Evolutionary conservation across 2,888 invertebrate genomes (phyloP), one percentile per base, ranked within the genome.

Genomic region (Capitulum mitella): DNA sequence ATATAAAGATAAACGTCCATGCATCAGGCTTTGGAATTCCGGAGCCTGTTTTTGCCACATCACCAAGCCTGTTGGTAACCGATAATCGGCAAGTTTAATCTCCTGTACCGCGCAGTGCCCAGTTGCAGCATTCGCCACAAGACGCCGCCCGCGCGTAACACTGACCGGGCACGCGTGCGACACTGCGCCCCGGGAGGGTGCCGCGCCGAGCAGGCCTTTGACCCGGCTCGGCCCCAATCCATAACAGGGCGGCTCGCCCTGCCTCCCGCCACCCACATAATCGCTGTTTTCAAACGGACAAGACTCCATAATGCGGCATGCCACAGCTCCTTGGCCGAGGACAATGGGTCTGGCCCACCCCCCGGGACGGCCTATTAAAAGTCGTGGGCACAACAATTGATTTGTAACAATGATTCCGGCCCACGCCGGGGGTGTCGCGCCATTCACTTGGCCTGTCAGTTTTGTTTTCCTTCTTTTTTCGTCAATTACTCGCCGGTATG

Each of bases 221-320:
- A 58, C 58, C 58, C n/a, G 12, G 29, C 34, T 10, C 64, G 34
- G 34, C 34, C n/a, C 34, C 64, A 16, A 64, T 64, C 32, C 64
- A 64, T 64, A 34, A 64, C 64, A 34, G 64, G 2, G 64, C 34
- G 34, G 64, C n/a, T n/a, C n/a, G n/a, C n/a, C n/a, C n/a, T n/a
- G n/a, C 64, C 64, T 19, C 64, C 64, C 64, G 34, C 64, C 64
- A 34, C 64, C 64, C 64, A 34, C 64, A 34, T 64, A 64, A 64
- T 32, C 64, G 64, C 64, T 64, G 64, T 64, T 64, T 64, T 64
- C 64, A 64, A 64, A 64, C 64, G 34, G 64, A 64, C 64, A 64
- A 64, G 64, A 64, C 64, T 32, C 14, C 16, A 64, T 34, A 34
- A 64, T 64, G 64, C 64, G 32, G 26, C 29, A 8, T 10, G 61